Evolutionary conservation across 2,113 vertebrate species (phyloP).

Genomic region (Phrynosoma platyrhinos): DNA sequence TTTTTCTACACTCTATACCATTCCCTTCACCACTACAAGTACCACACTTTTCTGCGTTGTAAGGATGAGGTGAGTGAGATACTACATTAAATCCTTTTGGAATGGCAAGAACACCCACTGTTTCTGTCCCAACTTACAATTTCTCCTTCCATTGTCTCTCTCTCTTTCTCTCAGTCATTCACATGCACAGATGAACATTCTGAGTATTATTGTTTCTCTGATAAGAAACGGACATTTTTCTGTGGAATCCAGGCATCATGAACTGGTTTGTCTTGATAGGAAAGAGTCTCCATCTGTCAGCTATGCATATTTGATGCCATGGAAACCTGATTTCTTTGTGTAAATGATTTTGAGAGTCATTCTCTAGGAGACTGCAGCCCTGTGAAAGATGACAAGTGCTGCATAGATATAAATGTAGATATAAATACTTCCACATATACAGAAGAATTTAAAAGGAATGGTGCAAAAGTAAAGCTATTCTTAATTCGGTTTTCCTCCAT

Average conservation of each 20-base stretch:
- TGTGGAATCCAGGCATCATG: background rate
- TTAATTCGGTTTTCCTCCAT: no score
- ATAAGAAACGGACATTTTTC: background rate
- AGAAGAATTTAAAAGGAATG: no score
- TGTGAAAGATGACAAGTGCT: background rate
- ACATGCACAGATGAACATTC: background rate
- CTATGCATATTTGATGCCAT: background rate
- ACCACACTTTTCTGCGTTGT: conserved; percentile 94
- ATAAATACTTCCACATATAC: no score
- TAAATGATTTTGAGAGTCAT: background rate
- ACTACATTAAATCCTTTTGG: rapidly evolving
- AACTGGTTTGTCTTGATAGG: background rate
- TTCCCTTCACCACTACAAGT: conserved; percentile 95
- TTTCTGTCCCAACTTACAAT: background rate
- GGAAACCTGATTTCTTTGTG: background rate
- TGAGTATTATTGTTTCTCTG: no score
- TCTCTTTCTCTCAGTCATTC: background rate
- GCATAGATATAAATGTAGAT: no score
- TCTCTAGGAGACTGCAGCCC: background rate
- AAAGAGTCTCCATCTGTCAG: background rate
- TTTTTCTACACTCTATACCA: conserved; percentile 91
- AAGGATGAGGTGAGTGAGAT: conserved; percentile 87
- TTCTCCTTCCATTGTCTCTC: background rate
- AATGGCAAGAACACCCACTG: background rate
- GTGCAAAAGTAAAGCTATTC: no score